These are phyloP conservation scores for Lasiurus cinereus DNA, from an alignment of 2,113 vertebrate species.

Conservation along the genomic window DNA sequence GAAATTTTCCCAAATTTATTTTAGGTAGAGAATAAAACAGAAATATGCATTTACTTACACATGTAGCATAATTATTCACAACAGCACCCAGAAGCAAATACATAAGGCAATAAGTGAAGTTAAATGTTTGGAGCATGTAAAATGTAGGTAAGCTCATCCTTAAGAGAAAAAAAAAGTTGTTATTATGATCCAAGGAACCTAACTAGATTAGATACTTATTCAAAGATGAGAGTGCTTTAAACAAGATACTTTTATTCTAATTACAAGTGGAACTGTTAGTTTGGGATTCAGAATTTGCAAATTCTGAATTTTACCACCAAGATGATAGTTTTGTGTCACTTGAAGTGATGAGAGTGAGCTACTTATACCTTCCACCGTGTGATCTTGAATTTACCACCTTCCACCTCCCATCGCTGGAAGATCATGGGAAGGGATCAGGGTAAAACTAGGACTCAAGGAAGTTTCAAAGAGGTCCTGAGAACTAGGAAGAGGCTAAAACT, in stretches of 20 bases:
- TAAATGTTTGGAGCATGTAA: background rate
- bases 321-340: background rate
- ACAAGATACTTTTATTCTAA: background rate
- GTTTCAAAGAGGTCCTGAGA: background rate
- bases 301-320: too few relatives aligned
- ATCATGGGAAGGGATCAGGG: background rate
- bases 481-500: background rate
- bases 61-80: background rate
- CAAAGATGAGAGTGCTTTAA: background rate
- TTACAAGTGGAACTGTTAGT: background rate
- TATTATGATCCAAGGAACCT: background rate
- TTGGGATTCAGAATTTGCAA: constrained; percentile 33
- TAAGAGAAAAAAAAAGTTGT: background rate
- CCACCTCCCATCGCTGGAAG: background rate
- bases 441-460: background rate
- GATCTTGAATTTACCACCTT: background rate
- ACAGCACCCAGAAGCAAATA: background rate
- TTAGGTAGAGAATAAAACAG: background rate
- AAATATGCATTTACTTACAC: background rate
- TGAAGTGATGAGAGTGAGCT: background rate
- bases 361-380: too few relatives aligned
- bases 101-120: background rate
- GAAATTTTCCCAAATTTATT: constrained; percentile 50
- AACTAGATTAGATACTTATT: background rate
- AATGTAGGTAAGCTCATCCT: background rate